Evolutionary conservation across 2,888 invertebrate species (phyloP), one percentile per base, ranked within the genome.

Genomic region (Disparrhopalites patrizii): DNA sequence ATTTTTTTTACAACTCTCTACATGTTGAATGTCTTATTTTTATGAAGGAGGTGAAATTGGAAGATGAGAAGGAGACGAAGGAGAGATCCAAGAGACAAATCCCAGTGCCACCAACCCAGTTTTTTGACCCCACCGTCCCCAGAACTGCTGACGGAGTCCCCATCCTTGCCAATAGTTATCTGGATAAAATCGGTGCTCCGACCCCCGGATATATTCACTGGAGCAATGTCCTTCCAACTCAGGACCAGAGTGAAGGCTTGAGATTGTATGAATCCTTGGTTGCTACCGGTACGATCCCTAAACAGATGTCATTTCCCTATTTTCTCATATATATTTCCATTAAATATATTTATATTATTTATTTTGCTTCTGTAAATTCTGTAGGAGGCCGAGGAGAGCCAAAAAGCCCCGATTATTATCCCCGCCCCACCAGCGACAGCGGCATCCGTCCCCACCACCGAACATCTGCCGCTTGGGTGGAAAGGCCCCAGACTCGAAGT

Each of bases 241-340:
- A 71, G 30, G 70, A 75, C 8, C 18, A 56, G 38, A 75, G 75
- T 50, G 76, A 77, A 70, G 77, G 76, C n/a, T 67, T 77, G n/a
- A 69, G 76, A 18, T 65, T 77, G n/a, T 77, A 77, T 62, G 76
- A 76, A 65, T 76, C 75, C 0, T 67, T 77, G 4, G 68, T 75
- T 50, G 67, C 76, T 33, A 75, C 72, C 50, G 73, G 75, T 73
- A 66, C 5, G 36, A 40, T 15, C 28, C 8, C 30, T 27, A 27
- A 2, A 38, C 3, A 18, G 31, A 61, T 27, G 61, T 20, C 3
- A 50, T 28, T 3, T 5, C 4, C 2, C 27, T 27, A 3, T 55
- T 3, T 55, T 30, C 27, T 20, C 5, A 20, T 52, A 27, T 10
- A 20, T 47, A 20, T 47, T 47, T 47, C 47, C 3, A 20, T 20